phyloP scores from a whole-genome alignment of 2,888 invertebrate genomes.

The Gerosis bhagava region DNA sequence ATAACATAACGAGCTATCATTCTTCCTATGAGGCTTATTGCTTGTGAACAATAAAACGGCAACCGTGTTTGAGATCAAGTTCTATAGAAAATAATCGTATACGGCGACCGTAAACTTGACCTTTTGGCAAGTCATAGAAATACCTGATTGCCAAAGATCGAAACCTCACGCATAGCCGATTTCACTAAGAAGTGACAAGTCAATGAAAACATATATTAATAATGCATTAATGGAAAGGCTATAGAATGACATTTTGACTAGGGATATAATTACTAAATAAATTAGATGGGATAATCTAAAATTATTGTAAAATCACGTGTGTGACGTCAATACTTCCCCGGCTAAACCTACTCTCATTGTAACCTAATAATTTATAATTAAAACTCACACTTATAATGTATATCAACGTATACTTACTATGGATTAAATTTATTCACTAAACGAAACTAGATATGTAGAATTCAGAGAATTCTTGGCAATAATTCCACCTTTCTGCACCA shows the following conservation, averaged over 20 bases:
- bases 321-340: conserved; percentile 64
- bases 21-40: conserved; percentile 4
- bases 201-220: no score
- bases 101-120: conserved; percentile 66
- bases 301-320: conserved; percentile 45
- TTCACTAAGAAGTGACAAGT: conserved; percentile 1
- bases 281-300: conserved; percentile 32
- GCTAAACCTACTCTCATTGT: conserved; percentile 41
- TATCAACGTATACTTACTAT: conserved; percentile 53
- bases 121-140: conserved; percentile 51
- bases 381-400: conserved; percentile 23
- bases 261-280: no score
- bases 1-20: conserved; percentile 54
- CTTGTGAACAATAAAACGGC: conserved; percentile 33
- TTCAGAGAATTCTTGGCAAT: conserved; percentile 59
- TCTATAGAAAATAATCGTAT: conserved; percentile 17
- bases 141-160: conserved; percentile 46
- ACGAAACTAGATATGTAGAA: conserved; percentile 52
- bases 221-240: no score
- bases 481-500: conserved; percentile 53
- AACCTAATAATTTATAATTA: conserved; percentile 39
- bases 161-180: conserved; percentile 52
- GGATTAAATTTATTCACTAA: conserved; percentile 56
- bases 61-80: conserved; percentile 16
- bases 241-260: no score